phyloP scores from a whole-genome alignment of 2,113 vertebrate species.

The chimpanzee (Pan troglodytes) region NHGRI_mPanTro3-v2.1_pri NC_072403.2:92459501-92460000 shows the following conservation, averaged over 20 bases:
- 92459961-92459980: not conserved
- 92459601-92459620: not conserved
- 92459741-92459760: conserved; percentile 8
- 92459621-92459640: not conserved
- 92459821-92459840: conserved; percentile 37
- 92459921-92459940: not conserved
- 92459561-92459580: not conserved
- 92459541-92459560: not conserved
- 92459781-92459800: conserved; percentile 45
- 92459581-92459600: not conserved
- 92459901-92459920: not conserved
- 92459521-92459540: not conserved
- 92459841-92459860: not conserved
- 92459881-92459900: conserved; percentile 7
- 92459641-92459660: not conserved
- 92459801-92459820: conserved; percentile 48
- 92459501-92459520: not conserved
- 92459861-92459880: conserved; percentile 41
- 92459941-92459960: not conserved
- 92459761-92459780: not conserved
- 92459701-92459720: not conserved
- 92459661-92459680: not conserved
- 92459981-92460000: not conserved
- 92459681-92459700: not conserved
- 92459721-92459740: conserved; percentile 9